Conservation (phyloP, 1,140 invertebrate genomes). For the Drosophila asahinai region DNA sequence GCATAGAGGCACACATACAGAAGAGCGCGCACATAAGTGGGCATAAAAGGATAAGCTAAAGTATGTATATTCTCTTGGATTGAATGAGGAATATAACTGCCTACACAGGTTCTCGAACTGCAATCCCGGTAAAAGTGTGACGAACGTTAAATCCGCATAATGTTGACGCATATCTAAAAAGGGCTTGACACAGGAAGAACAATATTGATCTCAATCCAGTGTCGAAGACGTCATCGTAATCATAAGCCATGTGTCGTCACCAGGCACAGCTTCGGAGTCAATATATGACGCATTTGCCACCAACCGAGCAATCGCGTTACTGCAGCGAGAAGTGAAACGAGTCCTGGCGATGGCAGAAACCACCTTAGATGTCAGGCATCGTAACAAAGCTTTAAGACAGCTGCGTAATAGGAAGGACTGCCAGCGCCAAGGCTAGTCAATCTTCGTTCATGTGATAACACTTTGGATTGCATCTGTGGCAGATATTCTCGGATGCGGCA, state of each 20-base stretch:
- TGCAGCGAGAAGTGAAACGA: conserved; percentile 32
- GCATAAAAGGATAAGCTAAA: neutral
- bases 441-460: conserved; percentile 1
- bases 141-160: too few relatives aligned
- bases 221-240: conserved; percentile 19
- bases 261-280: neutral
- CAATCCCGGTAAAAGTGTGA: neutral
- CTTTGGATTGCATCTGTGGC: neutral
- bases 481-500: conserved; percentile 10
- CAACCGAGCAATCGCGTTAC: conserved; percentile 44
- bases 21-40: neutral
- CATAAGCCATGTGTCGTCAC: neutral
- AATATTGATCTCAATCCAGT: neutral
- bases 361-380: conserved; percentile 4
- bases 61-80: neutral
- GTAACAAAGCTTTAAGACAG: conserved; percentile 2
- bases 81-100: neutral
- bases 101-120: neutral
- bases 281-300: conserved; percentile 63
- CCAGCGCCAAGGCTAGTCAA: conserved; percentile 4
- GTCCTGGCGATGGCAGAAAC: conserved; percentile 45
- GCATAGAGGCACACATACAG: conserved; percentile 1
- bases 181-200: neutral
- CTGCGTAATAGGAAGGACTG: conserved; percentile 5
- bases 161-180: too few relatives aligned